Conservation (phyloP, 1,140 invertebrate species). For the Cydia pomonella region DNA sequence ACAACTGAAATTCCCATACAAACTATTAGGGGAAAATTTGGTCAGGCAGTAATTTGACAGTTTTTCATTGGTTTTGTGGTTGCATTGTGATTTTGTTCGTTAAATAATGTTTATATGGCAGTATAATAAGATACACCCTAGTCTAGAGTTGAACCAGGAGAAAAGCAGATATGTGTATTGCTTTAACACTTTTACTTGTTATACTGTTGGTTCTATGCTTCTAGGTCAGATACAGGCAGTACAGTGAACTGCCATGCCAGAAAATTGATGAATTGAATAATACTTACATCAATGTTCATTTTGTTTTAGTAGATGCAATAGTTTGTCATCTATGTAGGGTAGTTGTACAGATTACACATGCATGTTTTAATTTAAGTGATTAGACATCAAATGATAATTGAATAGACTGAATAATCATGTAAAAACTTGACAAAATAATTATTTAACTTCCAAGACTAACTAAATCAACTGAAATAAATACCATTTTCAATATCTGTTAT, state of each 20-base stretch:
- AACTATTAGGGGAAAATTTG: no score
- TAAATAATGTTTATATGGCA: no score
- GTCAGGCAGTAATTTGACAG: no score
- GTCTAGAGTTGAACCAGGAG: not conserved
- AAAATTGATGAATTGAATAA: no score
- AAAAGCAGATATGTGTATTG: no score
- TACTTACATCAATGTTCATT: no score
- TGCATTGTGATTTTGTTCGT: no score
- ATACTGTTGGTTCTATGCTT: not conserved
- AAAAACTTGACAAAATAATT: constrained; percentile 6
- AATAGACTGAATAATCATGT: constrained; percentile 34
- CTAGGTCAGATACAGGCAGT: not conserved
- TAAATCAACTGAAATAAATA: constrained; percentile 25
- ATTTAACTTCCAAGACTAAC: not conserved
- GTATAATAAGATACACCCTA: no score
- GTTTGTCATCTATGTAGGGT: not conserved
- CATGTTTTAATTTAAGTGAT: constrained; percentile 24
- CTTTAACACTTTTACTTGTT: not conserved
- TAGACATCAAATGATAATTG: constrained; percentile 22
- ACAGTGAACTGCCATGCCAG: no score
- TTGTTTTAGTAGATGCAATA: no score
- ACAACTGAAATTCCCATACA: no score
- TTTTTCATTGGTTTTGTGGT: no score
- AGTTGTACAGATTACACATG: constrained; percentile 7
- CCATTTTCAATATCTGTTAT: constrained; percentile 14